Evolutionary conservation across 2,797 vertebrate genomes (phyloP), one percentile per base, ranked within the genome.

Genomic region (Acestrorhynchus altus): DNA sequence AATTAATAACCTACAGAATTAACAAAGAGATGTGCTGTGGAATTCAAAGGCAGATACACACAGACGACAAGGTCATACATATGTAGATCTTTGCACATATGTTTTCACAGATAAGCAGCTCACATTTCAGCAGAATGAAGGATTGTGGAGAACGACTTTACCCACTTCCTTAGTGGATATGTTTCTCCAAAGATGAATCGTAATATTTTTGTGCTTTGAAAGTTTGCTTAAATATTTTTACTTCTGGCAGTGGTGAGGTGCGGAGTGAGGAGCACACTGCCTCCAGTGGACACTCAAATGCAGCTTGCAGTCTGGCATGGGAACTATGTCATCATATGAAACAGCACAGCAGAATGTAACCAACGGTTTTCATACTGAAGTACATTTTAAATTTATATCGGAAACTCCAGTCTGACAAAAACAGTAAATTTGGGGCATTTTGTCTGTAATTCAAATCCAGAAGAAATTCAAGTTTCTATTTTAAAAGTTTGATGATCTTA

Each of bases 1-100:
- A 39, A 59, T 76, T 26, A 49, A 49, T 69, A 51, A 40, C 65
- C 9, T 46, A 26, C 40, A 46, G 63, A 65, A 65, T 65, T 44
- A 65, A 26, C 10, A 8, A 46, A 65, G 39, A 64, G 59, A 63
- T 39, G 60, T 63, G 60, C 16, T 15, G 39, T 42, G 40, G 8
- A 44, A 65, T 26, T 65, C 40, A 46, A 22, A 46, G 63, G 22
- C 63, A 22, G 35, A 20, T 20, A 61, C 28, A 61, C 28, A 61
- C 24, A 1, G 56, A 40, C 8, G 13, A 59, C 56, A 59, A 59
- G 56, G 56, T 28, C 63, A 44, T 9, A 15, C 40, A 44, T 65
- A 65, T 44, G 63, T 15, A 46, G 63, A 20, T 24, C 63, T 46
- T 35, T 22, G 20, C 39, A 64, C 39, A 22, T 18, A 18, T n/a